A percentile compares a stretch with the other conserved stretches of the same genome.
Conservation (phyloP, 2,888 invertebrate genomes). For the Bombyx huttoni region DNA sequence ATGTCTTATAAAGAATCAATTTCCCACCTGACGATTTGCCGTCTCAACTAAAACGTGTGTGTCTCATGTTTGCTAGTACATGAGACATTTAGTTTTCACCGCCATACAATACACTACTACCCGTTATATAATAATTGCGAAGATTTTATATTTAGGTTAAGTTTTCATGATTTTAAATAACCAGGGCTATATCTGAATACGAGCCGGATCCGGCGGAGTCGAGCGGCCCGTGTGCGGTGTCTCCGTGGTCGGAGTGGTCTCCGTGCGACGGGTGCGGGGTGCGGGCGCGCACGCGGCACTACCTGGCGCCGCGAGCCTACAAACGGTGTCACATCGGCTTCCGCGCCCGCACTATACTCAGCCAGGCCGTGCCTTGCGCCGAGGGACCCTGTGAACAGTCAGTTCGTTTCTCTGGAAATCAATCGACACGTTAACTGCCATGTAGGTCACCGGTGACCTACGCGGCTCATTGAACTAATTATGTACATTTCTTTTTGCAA, state of each 20-base stretch:
- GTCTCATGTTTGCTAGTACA: too few species aligned
- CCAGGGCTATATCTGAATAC: slow-evolving; percentile 52
- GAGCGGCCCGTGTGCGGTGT: slow-evolving; percentile 75
- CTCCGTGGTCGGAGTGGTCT: slow-evolving; percentile 85
- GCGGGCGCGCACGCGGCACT: slow-evolving; percentile 80
- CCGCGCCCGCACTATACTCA: slow-evolving; percentile 45
- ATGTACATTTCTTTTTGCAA: too few species aligned
- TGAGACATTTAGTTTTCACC: too few species aligned
- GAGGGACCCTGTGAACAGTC: slow-evolving; percentile 52
- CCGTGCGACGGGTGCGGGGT: slow-evolving; percentile 79
- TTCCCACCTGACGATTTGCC: too few species aligned
- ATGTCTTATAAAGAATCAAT: too few species aligned
- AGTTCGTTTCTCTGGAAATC: slow-evolving; percentile 5
- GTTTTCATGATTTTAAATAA: background rate
- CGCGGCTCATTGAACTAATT: too few species aligned
- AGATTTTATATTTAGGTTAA: too few species aligned
- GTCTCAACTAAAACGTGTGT: too few species aligned
- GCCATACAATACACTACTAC: too few species aligned
- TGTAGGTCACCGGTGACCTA: too few species aligned
- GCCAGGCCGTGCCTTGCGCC: slow-evolving; percentile 59
- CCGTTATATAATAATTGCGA: too few species aligned
- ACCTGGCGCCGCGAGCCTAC: slow-evolving; percentile 72
- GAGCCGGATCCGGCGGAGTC: slow-evolving; percentile 57
- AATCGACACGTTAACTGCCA: too few species aligned
- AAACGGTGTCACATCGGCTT: slow-evolving; percentile 74